phyloP scores from a whole-genome alignment of 1,140 invertebrate species.

The Chelonus insularis region DNA sequence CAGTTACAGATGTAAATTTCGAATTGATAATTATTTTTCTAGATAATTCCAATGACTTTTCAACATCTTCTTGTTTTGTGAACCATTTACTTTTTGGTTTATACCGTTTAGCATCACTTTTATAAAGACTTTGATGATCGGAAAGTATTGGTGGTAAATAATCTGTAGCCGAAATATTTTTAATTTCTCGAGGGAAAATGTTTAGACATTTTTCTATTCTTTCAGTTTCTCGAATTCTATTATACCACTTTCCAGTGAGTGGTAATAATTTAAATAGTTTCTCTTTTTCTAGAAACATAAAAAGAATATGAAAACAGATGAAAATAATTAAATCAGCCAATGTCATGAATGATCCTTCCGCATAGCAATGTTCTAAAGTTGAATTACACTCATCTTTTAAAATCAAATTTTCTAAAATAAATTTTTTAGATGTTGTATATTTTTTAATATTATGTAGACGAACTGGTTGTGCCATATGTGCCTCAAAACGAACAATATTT shows the following conservation, averaged over 20 bases:
- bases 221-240: conserved; percentile 54
- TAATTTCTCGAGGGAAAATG: conserved; percentile 34
- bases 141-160: conserved; percentile 44
- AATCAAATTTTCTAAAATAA: conserved; percentile 35
- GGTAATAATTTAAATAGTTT: conserved; percentile 65
- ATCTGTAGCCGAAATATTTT: not conserved
- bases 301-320: conserved; percentile 70
- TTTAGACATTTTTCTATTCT: conserved; percentile 39
- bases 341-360: conserved; percentile 82
- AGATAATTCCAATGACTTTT: conserved; percentile 64
- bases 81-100: conserved; percentile 73
- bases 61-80: conserved; percentile 76
- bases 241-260: conserved; percentile 70
- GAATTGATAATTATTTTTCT: too few species aligned
- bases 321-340: conserved; percentile 83
- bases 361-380: conserved; percentile 69
- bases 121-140: conserved; percentile 71
- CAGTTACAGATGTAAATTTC: too few species aligned
- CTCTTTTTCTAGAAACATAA: conserved; percentile 58
- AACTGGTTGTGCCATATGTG: conserved; percentile 82
- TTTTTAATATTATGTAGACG: conserved; percentile 87
- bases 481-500: conserved; percentile 77
- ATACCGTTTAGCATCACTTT: conserved; percentile 76
- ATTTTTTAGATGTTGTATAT: conserved; percentile 63
- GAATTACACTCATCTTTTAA: conserved; percentile 30